Conservation (phyloP, 2,113 vertebrate genomes). For the Mus spicilegus region DNA sequence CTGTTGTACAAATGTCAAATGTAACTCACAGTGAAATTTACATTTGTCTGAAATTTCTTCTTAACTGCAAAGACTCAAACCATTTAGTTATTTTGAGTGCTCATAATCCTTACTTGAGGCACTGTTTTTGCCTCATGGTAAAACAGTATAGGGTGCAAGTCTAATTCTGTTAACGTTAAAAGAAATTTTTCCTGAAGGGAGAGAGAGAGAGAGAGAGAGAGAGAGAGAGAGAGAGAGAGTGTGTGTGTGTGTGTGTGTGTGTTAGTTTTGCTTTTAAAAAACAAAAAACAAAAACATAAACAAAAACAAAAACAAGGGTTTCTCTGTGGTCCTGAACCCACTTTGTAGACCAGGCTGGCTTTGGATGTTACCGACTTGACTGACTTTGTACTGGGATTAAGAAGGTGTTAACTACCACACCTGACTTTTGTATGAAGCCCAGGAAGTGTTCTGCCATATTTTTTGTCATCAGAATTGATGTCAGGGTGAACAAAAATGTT, state of each 20-base stretch:
- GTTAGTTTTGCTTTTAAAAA: not conserved
- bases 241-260: not conserved
- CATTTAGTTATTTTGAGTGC: constrained; percentile 9
- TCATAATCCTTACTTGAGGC: not conserved
- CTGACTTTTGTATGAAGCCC: not conserved
- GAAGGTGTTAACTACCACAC: not conserved
- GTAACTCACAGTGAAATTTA: constrained; percentile 33
- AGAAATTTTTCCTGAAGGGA: not conserved
- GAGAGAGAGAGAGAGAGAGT: too few relatives aligned
- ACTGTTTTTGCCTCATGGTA: not conserved
- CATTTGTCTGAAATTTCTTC: constrained; percentile 22
- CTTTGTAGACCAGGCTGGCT: not conserved
- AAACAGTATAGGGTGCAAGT: not conserved
- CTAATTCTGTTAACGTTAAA: not conserved
- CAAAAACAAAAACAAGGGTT: not conserved
- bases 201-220: too few relatives aligned
- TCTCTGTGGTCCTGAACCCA: not conserved
- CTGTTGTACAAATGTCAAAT: constrained; percentile 15
- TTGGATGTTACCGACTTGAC: not conserved
- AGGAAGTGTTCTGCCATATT: not conserved
- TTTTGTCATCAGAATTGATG: not conserved
- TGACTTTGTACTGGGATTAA: not conserved
- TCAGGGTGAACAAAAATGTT: not conserved
- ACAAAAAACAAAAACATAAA: too few relatives aligned
- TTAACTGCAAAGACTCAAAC: not conserved